phyloP scores from a whole-genome alignment of 2,113 vertebrate genomes.

The Lepisosteus osseus region DNA sequence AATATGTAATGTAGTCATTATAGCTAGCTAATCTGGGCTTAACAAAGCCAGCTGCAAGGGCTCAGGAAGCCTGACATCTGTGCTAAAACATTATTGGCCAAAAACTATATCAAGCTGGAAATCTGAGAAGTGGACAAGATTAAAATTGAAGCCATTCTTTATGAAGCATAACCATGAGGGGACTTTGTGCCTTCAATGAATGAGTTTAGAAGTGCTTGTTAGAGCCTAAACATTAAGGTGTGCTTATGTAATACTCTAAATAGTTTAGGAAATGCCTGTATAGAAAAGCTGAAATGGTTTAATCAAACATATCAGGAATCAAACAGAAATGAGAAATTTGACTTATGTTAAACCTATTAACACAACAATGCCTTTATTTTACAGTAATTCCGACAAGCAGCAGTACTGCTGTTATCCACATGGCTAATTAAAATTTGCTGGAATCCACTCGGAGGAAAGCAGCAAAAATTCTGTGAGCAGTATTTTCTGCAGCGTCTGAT shows the following conservation, averaged over 20 bases:
- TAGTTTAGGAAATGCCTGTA: no score
- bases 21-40: conserved; percentile 45
- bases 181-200: conserved; percentile 57
- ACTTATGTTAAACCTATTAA: no score
- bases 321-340: no score
- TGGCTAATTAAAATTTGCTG: no score
- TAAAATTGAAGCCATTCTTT: conserved; percentile 73
- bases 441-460: background rate
- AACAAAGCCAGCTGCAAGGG: conserved; percentile 59
- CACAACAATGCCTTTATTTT: no score
- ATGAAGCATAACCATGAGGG: conserved; percentile 74
- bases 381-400: no score
- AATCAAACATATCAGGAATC: no score
- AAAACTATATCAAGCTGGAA: conserved; percentile 69
- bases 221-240: conserved; percentile 58
- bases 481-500: no score
- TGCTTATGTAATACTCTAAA: no score
- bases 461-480: background rate
- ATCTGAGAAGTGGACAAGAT: conserved; percentile 66
- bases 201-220: conserved; percentile 54
- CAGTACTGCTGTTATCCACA: no score
- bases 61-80: conserved; percentile 57
- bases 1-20: conserved; percentile 15
- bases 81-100: conserved; percentile 60
- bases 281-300: no score